Conservation (phyloP, 2,113 vertebrate genomes). For the Zootoca vivipara region DNA sequence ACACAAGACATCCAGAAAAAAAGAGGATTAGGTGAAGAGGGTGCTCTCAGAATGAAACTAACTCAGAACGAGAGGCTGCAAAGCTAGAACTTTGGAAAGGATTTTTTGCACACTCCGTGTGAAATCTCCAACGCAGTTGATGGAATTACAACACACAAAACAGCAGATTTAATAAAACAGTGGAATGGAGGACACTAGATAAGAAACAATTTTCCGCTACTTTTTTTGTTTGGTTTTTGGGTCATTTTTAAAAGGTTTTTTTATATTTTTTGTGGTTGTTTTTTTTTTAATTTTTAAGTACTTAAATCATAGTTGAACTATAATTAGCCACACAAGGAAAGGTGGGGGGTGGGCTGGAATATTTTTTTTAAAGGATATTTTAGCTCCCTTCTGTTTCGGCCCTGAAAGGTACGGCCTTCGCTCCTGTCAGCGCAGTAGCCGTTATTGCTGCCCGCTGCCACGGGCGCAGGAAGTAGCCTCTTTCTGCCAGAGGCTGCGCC, state of each 20-base stretch:
- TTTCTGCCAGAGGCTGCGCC: background rate
- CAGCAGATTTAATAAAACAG: constrained; percentile 65
- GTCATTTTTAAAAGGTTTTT: constrained; percentile 70
- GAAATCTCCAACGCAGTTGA: constrained; percentile 47
- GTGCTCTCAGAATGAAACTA: constrained; percentile 19
- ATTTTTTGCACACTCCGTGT: constrained; percentile 12
- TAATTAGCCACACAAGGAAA: constrained; percentile 75
- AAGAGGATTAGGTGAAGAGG: constrained; percentile 34
- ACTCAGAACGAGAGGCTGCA: constrained; percentile 16
- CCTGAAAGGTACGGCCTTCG: constrained; percentile 71
- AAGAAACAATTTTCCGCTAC: constrained; percentile 72
- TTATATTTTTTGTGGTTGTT: constrained; percentile 68
- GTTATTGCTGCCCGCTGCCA: constrained; percentile 44
- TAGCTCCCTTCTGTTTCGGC: constrained; percentile 80
- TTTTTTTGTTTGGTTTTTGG: constrained; percentile 75
- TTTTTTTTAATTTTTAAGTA: constrained; percentile 72
- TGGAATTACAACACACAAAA: constrained; percentile 66
- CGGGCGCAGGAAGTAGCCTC: background rate
- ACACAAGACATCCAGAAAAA: constrained; percentile 58
- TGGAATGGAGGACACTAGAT: constrained; percentile 70
- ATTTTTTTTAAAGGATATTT: constrained; percentile 44
- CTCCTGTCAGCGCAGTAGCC: background rate
- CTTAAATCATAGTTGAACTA: constrained; percentile 78
- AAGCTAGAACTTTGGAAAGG: constrained; percentile 45
- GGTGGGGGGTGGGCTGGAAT: background rate